Evolutionary conservation across 2,797 vertebrate genomes (phyloP).

Genomic region (Aselliscus stoliczkanus): DNA sequence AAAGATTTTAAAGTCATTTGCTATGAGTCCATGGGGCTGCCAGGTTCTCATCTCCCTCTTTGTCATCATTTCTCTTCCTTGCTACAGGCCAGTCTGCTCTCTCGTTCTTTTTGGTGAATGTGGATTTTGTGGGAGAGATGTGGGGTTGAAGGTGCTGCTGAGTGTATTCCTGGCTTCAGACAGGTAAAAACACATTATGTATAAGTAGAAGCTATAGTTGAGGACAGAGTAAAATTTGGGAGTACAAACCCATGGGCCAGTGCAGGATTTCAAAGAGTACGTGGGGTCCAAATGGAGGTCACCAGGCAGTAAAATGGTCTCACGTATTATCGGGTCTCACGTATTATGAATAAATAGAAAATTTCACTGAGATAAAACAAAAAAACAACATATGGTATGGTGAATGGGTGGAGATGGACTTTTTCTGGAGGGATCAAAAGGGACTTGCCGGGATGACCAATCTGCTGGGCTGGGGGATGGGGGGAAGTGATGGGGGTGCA

Average conservation of each 20-base stretch:
- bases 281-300: too few relatives aligned
- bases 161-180: too few relatives aligned
- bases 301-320: neutral
- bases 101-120: neutral
- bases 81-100: too few relatives aligned
- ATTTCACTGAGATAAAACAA: neutral
- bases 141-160: too few relatives aligned
- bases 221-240: too few relatives aligned
- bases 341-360: too few relatives aligned
- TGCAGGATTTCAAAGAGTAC: too few relatives aligned
- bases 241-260: too few relatives aligned
- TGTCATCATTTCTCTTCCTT: neutral
- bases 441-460: neutral
- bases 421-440: neutral
- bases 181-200: too few relatives aligned
- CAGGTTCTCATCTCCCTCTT: neutral
- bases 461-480: neutral
- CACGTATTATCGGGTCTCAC: neutral
- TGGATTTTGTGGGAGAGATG: neutral
- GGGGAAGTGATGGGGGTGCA: neutral
- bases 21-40: neutral
- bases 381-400: neutral
- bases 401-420: neutral
- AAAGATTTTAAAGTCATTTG: neutral
- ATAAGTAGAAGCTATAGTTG: too few relatives aligned